These are phyloP conservation scores for Petrophora chlorosata DNA, from an alignment of 2,888 invertebrate species.

Conservation along the genomic window DNA sequence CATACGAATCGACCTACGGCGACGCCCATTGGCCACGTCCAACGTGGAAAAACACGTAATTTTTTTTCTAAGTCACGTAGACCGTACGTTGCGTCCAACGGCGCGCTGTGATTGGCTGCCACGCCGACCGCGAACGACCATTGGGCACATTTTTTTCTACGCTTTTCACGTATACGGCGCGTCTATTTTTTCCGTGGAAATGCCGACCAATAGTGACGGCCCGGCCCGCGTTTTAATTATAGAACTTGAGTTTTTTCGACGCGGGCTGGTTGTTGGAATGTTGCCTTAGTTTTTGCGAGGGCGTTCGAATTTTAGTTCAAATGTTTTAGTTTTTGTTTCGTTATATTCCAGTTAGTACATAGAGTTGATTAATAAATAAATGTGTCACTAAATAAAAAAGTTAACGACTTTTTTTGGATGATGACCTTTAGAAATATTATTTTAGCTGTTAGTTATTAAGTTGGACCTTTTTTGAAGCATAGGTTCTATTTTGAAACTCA, in stretches of 20 bases:
- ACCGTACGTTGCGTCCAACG: conserved; percentile 69
- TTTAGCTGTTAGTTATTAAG: too few species aligned
- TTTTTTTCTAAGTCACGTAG: conserved; percentile 80
- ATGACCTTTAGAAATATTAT: too few species aligned
- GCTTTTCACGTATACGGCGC: conserved; percentile 77
- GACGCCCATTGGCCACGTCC: conserved; percentile 68
- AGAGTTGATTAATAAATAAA: too few species aligned
- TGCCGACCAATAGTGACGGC: conserved; percentile 69
- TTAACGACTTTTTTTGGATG: too few species aligned
- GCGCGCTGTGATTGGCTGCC: conserved; percentile 63
- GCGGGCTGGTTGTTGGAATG: conserved; percentile 37
- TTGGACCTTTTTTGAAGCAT: too few species aligned
- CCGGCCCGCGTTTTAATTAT: conserved; percentile 74
- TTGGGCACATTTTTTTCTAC: conserved; percentile 77
- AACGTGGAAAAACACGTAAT: conserved; percentile 79
- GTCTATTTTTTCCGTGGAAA: conserved; percentile 73
- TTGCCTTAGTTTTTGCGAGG: conserved; percentile 39
- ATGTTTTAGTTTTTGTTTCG: conserved; percentile 17
- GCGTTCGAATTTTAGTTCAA: conserved; percentile 31
- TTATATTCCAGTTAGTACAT: too few species aligned
- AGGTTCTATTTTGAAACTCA: too few species aligned
- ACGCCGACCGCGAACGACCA: conserved; percentile 53
- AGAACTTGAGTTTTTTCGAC: conserved; percentile 64
- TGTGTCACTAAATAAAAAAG: too few species aligned
- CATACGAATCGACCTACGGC: conserved; percentile 51